Percentiles rank a stretch among this genome's conserved stretches.
These are phyloP conservation scores for Oreochromis mossambicus DNA, from an alignment of 2,797 vertebrate species.

Conservation along the genomic window DNA sequence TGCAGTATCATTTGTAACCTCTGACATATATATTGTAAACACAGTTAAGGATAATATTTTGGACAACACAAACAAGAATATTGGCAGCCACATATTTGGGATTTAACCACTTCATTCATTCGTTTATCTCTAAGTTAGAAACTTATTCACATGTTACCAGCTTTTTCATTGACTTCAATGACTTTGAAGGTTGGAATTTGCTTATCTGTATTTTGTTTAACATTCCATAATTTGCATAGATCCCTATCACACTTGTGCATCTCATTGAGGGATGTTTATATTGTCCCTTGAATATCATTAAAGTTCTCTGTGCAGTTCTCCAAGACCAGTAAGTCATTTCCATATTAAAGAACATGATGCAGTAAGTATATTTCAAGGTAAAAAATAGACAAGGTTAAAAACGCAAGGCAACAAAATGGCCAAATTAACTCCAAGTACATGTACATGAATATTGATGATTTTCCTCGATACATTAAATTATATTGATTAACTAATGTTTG, in stretches of 20 bases:
- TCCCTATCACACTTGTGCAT: slow-evolving; percentile 42
- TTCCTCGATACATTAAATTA: not conserved
- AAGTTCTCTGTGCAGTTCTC: slow-evolving; percentile 9
- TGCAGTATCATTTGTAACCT: not conserved
- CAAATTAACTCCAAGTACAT: not conserved
- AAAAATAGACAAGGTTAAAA: not conserved
- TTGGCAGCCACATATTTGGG: not conserved
- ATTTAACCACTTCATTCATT: not conserved
- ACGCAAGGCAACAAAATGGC: not conserved
- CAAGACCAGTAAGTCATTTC: not conserved
- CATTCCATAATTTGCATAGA: slow-evolving; percentile 55
- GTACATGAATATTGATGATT: not conserved
- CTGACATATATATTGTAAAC: not conserved
- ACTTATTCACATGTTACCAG: slow-evolving; percentile 7
- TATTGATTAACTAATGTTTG: not conserved
- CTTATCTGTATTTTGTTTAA: slow-evolving; percentile 58
- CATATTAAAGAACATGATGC: not conserved
- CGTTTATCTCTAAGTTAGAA: not conserved
- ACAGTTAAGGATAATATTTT: not conserved
- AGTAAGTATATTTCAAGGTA: not conserved
- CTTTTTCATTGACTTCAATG: slow-evolving; percentile 42
- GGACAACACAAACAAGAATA: not conserved
- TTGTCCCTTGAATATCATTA: slow-evolving; percentile 11
- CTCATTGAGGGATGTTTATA: slow-evolving; percentile 32
- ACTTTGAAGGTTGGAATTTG: slow-evolving; percentile 54